These are phyloP conservation scores for Vidua macroura DNA, from an alignment of 2,113 vertebrate genomes.

Conservation along the genomic window DNA sequence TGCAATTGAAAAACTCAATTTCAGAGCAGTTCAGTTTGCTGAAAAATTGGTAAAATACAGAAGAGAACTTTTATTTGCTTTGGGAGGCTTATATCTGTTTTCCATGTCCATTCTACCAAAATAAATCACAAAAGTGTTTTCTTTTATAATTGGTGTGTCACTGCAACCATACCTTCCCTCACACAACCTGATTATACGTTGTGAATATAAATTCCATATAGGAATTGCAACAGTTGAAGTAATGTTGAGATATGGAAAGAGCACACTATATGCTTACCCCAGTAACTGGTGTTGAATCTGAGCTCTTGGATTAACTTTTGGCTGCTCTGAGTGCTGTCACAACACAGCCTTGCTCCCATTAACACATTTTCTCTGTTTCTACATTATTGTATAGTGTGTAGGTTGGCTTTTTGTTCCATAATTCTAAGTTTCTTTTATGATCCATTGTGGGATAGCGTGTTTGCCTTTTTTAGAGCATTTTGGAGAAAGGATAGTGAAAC, in stretches of 20 bases:
- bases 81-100: neutral
- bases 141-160: neutral
- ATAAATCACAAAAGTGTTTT: neutral
- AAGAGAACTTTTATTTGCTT: neutral
- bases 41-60: neutral
- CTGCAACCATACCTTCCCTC: neutral
- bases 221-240: neutral
- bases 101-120: neutral
- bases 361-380: neutral
- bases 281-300: neutral
- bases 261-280: neutral
- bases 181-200: fast-evolving
- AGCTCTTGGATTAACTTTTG: neutral
- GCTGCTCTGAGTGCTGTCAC: neutral
- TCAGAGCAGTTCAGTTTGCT: neutral
- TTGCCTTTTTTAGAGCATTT: neutral
- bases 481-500: neutral
- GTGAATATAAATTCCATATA: neutral
- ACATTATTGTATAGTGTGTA: neutral
- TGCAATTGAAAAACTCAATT: neutral
- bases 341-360: neutral
- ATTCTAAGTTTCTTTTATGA: neutral
- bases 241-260: neutral
- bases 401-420: neutral
- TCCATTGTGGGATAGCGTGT: neutral